Percentiles rank a stretch among this genome's conserved stretches.
These are phyloP conservation scores for Stomatorhinus ivindoensis DNA, from an alignment of 2,113 vertebrate species.

Conservation along the genomic window DNA sequence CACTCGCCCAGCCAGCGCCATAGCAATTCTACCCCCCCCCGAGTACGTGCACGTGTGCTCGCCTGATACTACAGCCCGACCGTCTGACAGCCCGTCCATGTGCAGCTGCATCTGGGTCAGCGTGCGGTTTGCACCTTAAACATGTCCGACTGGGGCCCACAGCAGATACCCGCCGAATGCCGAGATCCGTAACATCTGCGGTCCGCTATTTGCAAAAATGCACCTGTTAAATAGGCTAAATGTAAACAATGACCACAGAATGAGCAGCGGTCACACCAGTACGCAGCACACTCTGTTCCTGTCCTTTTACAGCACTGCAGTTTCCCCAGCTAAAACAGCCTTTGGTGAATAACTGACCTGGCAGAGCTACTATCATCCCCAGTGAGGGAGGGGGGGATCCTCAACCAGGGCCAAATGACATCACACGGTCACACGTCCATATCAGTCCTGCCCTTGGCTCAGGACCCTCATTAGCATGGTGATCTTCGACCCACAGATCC, in stretches of 20 bases:
- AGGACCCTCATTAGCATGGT: background rate
- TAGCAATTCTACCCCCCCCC: background rate
- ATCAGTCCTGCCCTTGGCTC: background rate
- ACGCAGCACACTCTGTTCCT: background rate
- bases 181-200: background rate
- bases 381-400: background rate
- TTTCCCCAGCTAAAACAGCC: background rate
- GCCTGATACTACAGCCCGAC: background rate
- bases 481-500: background rate
- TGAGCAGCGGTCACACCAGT: background rate
- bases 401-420: background rate
- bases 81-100: too few relatives aligned
- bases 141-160: background rate
- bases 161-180: background rate
- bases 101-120: background rate
- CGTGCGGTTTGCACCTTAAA: background rate
- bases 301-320: background rate
- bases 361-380: background rate
- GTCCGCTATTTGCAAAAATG: background rate
- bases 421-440: background rate
- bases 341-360: background rate
- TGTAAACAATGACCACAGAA: background rate
- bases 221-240: background rate
- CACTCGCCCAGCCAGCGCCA: background rate
- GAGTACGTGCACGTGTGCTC: background rate